Evolutionary conservation across 2,888 invertebrate genomes (phyloP), one percentile per base, ranked within the genome.

Genomic region (Epirrhoe alternata): DNA sequence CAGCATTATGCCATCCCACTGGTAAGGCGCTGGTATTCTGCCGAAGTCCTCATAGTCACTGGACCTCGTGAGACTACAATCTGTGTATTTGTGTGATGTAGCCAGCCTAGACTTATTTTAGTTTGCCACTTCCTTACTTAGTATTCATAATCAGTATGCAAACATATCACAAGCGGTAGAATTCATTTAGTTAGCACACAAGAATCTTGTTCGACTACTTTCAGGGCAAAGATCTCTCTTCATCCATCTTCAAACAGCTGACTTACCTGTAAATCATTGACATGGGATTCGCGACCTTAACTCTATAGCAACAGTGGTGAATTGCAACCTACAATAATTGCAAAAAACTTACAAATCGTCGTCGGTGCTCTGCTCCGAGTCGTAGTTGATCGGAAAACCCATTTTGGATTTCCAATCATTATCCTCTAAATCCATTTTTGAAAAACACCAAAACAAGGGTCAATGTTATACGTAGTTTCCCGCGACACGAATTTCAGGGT

Each of bases 371-470:
- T 88, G 90, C n/a, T 84, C 89, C 3, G 93, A 92, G 69, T 87
- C 86, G 72, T 89, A 94, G 79, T 94, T 94, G 64, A 94, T 93
- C 54, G 90, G 87, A 68, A 94, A 90, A 8, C 94, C 93, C 58
- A 94, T 80, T 59, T 87, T 86, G 66, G 86, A 88, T 79, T 93
- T 94, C 93, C 94, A 94, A 70, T 93, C 93, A 53, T 86, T 84
- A 72, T 92, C 90, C 61, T 80, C 84, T 66, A 79, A 71, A 77
- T 86, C 86, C 91, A 92, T 91, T 79, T 76, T 82, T 38, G 12
- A 69, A 72, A 77, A 73, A 71, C 69, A 68, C 69, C 69, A 75
- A 74, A 74, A 76, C 68, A 68, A 69, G 58, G 71, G 62, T 69
- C 51, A 45, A 52, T 45, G 35, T 53, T 58, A 61, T 60, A 70